These are phyloP conservation scores for Gymnodraco acuticeps DNA, from an alignment of 2,797 vertebrate genomes.

Conservation along the genomic window DNA sequence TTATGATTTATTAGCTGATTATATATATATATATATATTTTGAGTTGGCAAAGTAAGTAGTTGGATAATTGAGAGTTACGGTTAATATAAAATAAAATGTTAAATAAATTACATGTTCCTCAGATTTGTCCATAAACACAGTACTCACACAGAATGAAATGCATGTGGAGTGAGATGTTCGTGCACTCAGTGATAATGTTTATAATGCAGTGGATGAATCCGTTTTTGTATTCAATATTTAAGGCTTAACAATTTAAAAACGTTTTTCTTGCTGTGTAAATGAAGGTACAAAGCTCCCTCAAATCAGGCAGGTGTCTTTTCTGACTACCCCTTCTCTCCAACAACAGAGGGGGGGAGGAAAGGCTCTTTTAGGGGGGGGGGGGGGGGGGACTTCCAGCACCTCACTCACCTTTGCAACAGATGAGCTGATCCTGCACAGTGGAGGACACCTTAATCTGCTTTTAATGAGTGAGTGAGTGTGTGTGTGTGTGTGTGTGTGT, in stretches of 20 bases:
- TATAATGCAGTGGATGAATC: not conserved
- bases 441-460: constrained; percentile 84
- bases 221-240: constrained; percentile 3
- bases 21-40: not conserved
- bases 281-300: constrained; percentile 12
- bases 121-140: not conserved
- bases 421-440: constrained; percentile 72
- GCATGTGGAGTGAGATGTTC: not conserved
- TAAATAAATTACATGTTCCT: not conserved
- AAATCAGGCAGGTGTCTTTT: constrained; percentile 67
- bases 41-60: not conserved
- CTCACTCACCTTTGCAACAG: constrained; percentile 77
- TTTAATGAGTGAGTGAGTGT: constrained; percentile 85
- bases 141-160: not conserved
- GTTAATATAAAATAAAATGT: too few relatives aligned
- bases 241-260: not conserved
- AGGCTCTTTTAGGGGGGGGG: constrained; percentile 17
- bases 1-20: not conserved
- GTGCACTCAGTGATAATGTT: not conserved
- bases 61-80: not conserved
- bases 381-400: constrained; percentile 38
- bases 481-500: constrained; percentile 37
- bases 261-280: constrained; percentile 17
- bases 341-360: not conserved
- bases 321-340: constrained; percentile 20